Conservation (phyloP, 2,113 vertebrate genomes). For the Centropus bengalensis region DNA sequence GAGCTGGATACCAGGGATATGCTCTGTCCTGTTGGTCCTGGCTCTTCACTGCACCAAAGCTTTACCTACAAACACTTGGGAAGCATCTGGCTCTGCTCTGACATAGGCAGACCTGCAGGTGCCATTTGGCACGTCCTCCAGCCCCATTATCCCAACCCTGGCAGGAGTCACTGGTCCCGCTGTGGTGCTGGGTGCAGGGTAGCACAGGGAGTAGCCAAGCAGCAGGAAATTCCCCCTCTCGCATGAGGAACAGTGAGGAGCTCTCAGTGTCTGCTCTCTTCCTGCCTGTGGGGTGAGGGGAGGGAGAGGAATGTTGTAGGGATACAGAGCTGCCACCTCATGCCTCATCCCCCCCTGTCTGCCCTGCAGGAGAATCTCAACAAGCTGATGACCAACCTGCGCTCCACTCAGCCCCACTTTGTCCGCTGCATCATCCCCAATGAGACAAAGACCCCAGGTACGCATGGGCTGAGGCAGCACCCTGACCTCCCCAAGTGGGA, state of each 20-base stretch:
- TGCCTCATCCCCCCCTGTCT: neutral
- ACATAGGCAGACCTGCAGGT: neutral
- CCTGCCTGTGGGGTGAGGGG: neutral
- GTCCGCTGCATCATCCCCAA: conserved; percentile 95
- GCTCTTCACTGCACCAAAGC: neutral
- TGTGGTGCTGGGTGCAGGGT: neutral
- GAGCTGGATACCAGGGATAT: neutral
- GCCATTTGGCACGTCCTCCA: neutral
- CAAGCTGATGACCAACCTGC: conserved; percentile 95
- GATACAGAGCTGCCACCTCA: neutral
- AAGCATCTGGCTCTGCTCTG: neutral
- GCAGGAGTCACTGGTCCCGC: neutral
- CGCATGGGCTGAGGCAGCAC: neutral
- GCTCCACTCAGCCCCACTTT: conserved; percentile 93
- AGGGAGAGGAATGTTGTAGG: neutral
- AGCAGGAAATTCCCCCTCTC: neutral
- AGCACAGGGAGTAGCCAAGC: neutral
- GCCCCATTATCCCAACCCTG: neutral
- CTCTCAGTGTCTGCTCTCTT: neutral
- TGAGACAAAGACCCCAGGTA: conserved; percentile 94
- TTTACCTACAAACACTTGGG: neutral
- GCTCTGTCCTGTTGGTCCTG: neutral
- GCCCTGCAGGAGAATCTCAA: conserved; percentile 90
- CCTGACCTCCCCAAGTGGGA: neutral
- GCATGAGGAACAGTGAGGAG: neutral